Evolutionary conservation across 2,888 invertebrate genomes (phyloP), one percentile per base, ranked within the genome.

Genomic region (Crossocerus cetratus): DNA sequence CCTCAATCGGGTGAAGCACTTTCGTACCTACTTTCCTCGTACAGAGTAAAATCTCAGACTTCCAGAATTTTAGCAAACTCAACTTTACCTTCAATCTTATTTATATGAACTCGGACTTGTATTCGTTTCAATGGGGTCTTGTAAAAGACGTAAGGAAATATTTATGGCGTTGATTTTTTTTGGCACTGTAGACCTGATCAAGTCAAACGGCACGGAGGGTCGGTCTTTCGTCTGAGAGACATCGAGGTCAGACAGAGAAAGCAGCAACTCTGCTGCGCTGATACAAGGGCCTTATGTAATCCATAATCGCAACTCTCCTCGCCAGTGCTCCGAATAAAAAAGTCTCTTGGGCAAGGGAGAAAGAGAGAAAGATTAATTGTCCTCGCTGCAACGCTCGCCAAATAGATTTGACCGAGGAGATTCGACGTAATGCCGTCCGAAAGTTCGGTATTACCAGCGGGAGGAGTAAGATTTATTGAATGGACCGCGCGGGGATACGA

Each of bases 171-270:
- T n/a, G n/a, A 58, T 20, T 21, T 45, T 59, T 60, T 22, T 18
- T 11, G 3, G 53, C 49, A 18, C 55, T 20, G 54, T 44, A 21
- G 22, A 14, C 43, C 16, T 14, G 43, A 43, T 20, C 59, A 53
- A 72, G 64, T 72, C 61, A 59, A 65, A 59, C 54, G 49, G 61
- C 59, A 22, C 60, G 64, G 71, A 69, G 74, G 79, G 84, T 83
- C 81, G 77, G 74, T 74, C 77, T 82, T 83, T 80, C 80, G 81
- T 86, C 83, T 81, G 78, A 76, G 72, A 83, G 78, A 83, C 84
- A 89, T 89, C 82, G 85, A 84, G 87, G 88, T 87, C 88, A 86
- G 83, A 85, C 86, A 86, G 88, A 88, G 88, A 88, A 88, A 89
- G 89, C 87, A 86, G 83, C 80, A 75, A 66, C 74, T 77, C 72